Conservation (phyloP, 2,797 vertebrate species). For the Cheirogaleus major region DNA sequence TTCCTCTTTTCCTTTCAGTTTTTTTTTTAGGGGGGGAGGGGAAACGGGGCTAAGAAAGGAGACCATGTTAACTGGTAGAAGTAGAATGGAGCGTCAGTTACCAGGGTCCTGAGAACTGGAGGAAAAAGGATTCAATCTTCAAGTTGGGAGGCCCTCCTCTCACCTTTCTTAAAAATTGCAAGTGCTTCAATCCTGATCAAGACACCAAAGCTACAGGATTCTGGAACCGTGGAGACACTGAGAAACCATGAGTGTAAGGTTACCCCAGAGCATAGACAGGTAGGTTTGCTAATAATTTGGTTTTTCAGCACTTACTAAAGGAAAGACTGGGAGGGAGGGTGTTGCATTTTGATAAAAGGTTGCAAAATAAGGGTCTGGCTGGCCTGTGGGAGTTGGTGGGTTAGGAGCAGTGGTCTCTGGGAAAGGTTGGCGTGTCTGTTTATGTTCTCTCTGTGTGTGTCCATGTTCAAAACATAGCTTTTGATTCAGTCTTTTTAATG, state of each 20-base stretch:
- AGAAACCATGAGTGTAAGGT: conserved; percentile 84
- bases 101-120: conserved; percentile 72
- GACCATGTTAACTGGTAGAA: conserved; percentile 63
- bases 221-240: conserved; percentile 47
- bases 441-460: conserved; percentile 23
- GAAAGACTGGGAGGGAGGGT: background rate
- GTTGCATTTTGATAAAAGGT: conserved; percentile 31
- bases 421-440: background rate
- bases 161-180: conserved; percentile 31
- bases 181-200: conserved; percentile 21
- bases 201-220: conserved; percentile 61
- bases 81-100: conserved; percentile 58
- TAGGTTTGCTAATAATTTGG: conserved; percentile 62
- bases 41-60: conserved; percentile 36
- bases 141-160: conserved; percentile 65
- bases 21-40: background rate
- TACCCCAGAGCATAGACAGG: conserved; percentile 84
- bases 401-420: background rate
- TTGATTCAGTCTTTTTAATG: conserved; percentile 27
- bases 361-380: background rate
- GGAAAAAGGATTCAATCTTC: conserved; percentile 53
- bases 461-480: background rate
- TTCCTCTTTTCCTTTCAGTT: conserved; percentile 10
- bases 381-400: conserved; percentile 14
- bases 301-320: conserved; percentile 13